A percentile compares a stretch with the other conserved stretches of the same genome.
Conservation (phyloP, 2,113 vertebrate genomes). For the Acrocephalus kingi region DNA sequence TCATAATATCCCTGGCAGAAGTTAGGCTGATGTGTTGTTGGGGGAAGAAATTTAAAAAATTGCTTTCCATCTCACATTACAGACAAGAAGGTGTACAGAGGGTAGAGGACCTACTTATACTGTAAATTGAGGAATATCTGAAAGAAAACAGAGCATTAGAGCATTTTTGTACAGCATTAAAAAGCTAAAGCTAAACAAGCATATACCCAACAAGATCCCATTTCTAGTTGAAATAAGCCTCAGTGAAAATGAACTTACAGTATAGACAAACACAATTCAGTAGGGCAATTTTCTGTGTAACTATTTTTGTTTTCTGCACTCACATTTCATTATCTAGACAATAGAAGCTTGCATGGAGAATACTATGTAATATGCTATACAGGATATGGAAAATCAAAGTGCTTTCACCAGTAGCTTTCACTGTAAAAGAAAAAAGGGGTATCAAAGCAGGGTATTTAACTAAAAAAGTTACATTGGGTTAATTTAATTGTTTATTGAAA, state of each 20-base stretch:
- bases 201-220: too few species aligned
- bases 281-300: not conserved
- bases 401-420: not conserved
- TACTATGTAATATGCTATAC: not conserved
- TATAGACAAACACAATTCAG: not conserved
- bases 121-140: not conserved
- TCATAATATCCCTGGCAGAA: not conserved
- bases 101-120: not conserved
- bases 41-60: not conserved
- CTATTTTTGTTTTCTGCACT: not conserved
- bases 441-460: not conserved
- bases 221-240: not conserved
- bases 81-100: not conserved
- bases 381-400: not conserved
- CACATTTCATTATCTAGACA: not conserved
- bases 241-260: not conserved
- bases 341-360: not conserved
- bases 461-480: not conserved
- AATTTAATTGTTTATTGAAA: not conserved
- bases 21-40: not conserved
- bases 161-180: not conserved
- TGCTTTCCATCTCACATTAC: not conserved
- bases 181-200: not conserved
- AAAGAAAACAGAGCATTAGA: not conserved
- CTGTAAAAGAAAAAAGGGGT: not conserved